Evolutionary conservation across 1,140 invertebrate species (phyloP), one percentile per base, ranked within the genome.

Genomic region (Drosophila grimshawi): DNA sequence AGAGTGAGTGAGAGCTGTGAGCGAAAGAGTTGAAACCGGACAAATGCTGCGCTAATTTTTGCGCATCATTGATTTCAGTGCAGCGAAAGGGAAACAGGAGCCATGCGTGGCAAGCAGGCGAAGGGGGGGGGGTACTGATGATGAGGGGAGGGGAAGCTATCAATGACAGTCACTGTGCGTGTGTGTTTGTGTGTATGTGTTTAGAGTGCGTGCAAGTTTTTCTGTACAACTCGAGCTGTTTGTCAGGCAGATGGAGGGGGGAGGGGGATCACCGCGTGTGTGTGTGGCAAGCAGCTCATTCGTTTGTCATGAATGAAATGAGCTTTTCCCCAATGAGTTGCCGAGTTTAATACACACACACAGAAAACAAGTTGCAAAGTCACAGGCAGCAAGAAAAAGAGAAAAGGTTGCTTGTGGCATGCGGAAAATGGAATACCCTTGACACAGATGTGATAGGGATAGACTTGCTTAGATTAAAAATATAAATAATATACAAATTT

Each of bases 1-100:
- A 11, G 5, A 10, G 27, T 3, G 30, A 7, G 30, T 30, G 33
- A 49, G 39, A 62, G 57, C 11, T 7, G 41, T 65, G 46, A 60
- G 7, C 11, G 48, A 6, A 27, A 52, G n/a, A 32, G 62, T 51
- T 51, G 63, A 32, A 57, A 55, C 41, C 51, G 39, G 69, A 35
- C 64, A 75, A 85, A 68, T 68, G 82, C 57, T 70, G 79, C 66
- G 85, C 85, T 88, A 88, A 88, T 88, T 88, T 89, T 78, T 85
- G 85, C 78, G 80, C 85, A 81, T 75, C 85, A 88, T 81, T 89
- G 85, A 80, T 70, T 80, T 67, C 52, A 69, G 60, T 19, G 27
- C 55, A 37, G 37, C 27, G 27, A 64, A 52, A 35, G 59, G 35
- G 43, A 4, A 35, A 35, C 11, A 60, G 7, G 39, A 61, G 51